These are phyloP conservation scores for Lontra canadensis DNA, from an alignment of 2,113 vertebrate genomes.

Conservation along the genomic window DNA sequence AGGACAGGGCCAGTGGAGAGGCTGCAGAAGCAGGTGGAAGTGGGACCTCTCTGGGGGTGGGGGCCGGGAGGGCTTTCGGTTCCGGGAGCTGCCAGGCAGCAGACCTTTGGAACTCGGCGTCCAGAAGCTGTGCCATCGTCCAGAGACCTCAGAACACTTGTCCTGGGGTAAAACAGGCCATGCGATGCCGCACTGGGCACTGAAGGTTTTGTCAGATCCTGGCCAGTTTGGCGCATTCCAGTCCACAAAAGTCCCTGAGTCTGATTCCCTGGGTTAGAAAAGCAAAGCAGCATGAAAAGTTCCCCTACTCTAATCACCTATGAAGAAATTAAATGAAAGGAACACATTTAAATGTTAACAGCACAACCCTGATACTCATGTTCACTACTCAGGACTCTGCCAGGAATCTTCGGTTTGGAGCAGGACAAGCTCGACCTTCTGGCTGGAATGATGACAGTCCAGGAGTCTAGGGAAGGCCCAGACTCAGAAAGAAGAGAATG, in stretches of 20 bases:
- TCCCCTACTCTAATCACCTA: neutral
- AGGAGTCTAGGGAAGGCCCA: constrained; percentile 82
- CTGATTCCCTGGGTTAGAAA: neutral
- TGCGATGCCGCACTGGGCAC: neutral
- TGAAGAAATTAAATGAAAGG: neutral
- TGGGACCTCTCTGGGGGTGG: neutral
- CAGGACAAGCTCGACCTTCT: constrained; percentile 89
- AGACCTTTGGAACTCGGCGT: rapidly evolving
- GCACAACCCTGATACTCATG: constrained; percentile 67
- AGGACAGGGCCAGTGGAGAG: rapidly evolving
- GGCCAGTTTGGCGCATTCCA: neutral
- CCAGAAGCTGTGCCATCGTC: neutral
- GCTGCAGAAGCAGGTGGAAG: neutral
- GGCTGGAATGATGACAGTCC: rapidly evolving
- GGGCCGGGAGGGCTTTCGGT: neutral
- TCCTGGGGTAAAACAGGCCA: neutral
- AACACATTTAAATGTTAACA: neutral
- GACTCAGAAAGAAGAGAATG: neutral
- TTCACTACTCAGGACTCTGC: constrained; percentile 85
- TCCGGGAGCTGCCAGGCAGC: neutral
- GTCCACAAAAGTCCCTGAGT: constrained; percentile 20
- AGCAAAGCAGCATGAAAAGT: neutral
- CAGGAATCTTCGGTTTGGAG: constrained; percentile 84
- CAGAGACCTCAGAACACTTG: neutral
- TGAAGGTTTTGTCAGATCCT: neutral